Evolutionary conservation across 2,888 invertebrate species (phyloP).

Genomic region (Nephrotoma appendiculata): DNA sequence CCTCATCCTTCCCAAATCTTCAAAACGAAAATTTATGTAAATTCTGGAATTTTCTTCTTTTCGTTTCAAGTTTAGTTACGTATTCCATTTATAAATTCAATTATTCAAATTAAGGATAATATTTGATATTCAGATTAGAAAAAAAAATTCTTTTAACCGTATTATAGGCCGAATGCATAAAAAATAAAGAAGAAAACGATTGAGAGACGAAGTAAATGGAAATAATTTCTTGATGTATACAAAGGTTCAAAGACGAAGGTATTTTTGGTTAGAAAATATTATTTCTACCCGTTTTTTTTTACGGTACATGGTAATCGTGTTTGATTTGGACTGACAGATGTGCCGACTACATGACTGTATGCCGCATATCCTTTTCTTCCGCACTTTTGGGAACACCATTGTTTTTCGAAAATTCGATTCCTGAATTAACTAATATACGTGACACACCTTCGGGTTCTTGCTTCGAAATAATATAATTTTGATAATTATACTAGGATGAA

Average conservation of each 20-base stretch:
- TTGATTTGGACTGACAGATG: neutral
- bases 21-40: neutral
- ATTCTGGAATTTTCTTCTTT: neutral
- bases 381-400: neutral
- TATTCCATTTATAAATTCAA: neutral
- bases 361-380: neutral
- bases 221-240: too few relatives aligned
- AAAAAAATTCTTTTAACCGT: neutral
- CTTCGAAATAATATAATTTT: neutral
- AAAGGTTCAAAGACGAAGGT: too few relatives aligned
- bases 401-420: neutral
- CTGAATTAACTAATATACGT: neutral
- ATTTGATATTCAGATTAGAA: neutral
- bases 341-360: neutral
- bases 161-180: neutral
- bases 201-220: too few relatives aligned
- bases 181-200: too few relatives aligned
- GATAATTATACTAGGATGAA: neutral
- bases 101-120: neutral
- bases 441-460: neutral
- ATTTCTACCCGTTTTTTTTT: too few relatives aligned
- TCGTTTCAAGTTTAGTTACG: neutral
- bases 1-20: neutral
- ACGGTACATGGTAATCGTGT: neutral
- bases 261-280: too few relatives aligned